A percentile compares a stretch with the other conserved stretches of the same genome.
These are phyloP conservation scores for Phanerotoma sp. DNA, from an alignment of 2,888 invertebrate species.

Conservation along the genomic window DNA sequence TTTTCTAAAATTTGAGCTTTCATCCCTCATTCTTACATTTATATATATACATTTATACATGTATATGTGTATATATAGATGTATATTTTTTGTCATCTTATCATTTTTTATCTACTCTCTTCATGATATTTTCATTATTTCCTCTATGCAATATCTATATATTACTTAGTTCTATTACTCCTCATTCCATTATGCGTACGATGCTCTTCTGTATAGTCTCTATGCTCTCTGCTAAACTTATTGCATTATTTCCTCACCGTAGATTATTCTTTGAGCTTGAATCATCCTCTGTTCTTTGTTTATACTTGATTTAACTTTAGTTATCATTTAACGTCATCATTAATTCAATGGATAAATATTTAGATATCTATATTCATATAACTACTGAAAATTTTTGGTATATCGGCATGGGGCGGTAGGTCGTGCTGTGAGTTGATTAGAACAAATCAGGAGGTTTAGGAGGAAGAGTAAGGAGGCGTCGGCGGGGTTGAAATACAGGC, in stretches of 20 bases:
- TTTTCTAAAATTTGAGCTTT: background rate
- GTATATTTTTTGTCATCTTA: background rate
- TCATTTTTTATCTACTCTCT: too few species aligned
- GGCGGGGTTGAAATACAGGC: conserved; percentile 10
- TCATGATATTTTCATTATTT: too few species aligned
- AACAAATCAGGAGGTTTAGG: conserved; percentile 13
- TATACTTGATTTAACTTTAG: too few species aligned
- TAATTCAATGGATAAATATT: background rate
- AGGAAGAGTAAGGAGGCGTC: conserved; percentile 13
- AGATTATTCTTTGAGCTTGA: too few species aligned
- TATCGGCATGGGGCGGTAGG: conserved; percentile 25
- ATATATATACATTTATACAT: too few species aligned
- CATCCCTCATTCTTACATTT: conserved; percentile 1
- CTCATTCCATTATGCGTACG: too few species aligned
- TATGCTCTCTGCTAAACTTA: too few species aligned
- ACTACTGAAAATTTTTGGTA: background rate
- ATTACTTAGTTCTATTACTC: too few species aligned
- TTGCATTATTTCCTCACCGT: too few species aligned
- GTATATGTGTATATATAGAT: background rate
- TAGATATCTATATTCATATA: background rate
- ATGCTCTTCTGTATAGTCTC: too few species aligned
- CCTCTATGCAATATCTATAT: too few species aligned
- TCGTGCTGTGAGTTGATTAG: conserved; percentile 17
- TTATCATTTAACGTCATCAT: background rate
- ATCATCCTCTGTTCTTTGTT: too few species aligned